Evolutionary conservation across 2,113 vertebrate genomes (phyloP).

Genomic region (Murina feae): DNA sequence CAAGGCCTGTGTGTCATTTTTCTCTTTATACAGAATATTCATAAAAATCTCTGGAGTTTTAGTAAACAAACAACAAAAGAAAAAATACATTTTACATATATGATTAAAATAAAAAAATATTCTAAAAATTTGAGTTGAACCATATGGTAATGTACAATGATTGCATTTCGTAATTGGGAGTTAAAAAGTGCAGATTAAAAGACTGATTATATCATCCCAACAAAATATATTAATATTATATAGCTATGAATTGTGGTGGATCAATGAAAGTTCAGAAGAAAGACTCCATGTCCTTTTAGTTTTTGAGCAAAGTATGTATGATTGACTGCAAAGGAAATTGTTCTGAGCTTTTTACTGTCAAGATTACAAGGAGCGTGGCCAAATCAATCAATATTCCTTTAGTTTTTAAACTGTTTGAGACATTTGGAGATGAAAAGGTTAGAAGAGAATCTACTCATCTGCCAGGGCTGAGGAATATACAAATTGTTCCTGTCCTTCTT

Average conservation of each 20-base stretch:
- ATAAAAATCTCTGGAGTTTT: background rate
- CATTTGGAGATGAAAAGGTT: conserved; percentile 45
- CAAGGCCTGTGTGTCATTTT: background rate
- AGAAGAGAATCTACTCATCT: conserved; percentile 24
- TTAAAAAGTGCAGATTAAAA: background rate
- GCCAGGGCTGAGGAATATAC: conserved; percentile 29
- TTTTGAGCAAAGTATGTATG: background rate
- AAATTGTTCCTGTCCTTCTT: conserved; percentile 42
- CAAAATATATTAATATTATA: background rate
- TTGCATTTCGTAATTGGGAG: background rate
- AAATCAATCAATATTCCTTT: conserved; percentile 17
- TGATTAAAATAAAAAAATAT: background rate
- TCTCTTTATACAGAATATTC: background rate
- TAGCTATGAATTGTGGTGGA: background rate
- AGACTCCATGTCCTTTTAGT: background rate
- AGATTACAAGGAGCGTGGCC: background rate
- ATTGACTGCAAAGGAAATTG: background rate
- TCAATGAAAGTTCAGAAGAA: background rate
- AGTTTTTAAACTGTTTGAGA: conserved; percentile 34
- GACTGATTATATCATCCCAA: background rate
- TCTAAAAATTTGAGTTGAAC: background rate
- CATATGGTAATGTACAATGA: background rate
- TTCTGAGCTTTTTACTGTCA: background rate
- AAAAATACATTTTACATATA: background rate
- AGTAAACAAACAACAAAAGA: background rate